Percentiles rank a stretch among this genome's conserved stretches.
Conservation (phyloP, 2,888 invertebrate genomes). For the Tenthredo notha region DNA sequence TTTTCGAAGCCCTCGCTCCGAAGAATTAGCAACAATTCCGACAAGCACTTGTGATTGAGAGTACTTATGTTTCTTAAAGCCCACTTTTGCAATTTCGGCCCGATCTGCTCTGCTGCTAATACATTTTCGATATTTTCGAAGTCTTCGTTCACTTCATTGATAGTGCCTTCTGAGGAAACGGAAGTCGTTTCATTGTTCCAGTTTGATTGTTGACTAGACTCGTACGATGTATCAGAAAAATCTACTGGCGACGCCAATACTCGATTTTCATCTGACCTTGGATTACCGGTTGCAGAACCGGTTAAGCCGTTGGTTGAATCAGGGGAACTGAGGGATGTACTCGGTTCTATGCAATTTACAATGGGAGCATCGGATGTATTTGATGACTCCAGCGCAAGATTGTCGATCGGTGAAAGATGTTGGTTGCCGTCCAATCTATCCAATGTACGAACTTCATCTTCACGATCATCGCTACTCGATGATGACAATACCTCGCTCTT, state of each 20-base stretch:
- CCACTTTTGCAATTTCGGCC: not conserved
- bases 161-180: not conserved
- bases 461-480: not conserved
- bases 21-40: not conserved
- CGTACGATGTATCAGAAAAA: not conserved
- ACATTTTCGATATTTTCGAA: not conserved
- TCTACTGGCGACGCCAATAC: not conserved
- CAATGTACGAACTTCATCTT: not conserved
- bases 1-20: not conserved
- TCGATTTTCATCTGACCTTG: not conserved
- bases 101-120: not conserved
- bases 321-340: not conserved
- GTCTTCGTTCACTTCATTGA: not conserved
- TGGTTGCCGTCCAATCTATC: not conserved
- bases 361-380: not conserved
- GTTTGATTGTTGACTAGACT: not conserved
- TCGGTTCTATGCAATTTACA: not conserved
- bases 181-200: not conserved
- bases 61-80: slow-evolving; percentile 9
- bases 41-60: not conserved
- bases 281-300: not conserved
- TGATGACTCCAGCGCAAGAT: not conserved
- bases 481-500: not conserved
- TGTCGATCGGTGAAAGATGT: not conserved
- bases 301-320: not conserved